phyloP scores from a whole-genome alignment of 2,113 vertebrate species.

The Xiphophorus hellerii region DNA sequence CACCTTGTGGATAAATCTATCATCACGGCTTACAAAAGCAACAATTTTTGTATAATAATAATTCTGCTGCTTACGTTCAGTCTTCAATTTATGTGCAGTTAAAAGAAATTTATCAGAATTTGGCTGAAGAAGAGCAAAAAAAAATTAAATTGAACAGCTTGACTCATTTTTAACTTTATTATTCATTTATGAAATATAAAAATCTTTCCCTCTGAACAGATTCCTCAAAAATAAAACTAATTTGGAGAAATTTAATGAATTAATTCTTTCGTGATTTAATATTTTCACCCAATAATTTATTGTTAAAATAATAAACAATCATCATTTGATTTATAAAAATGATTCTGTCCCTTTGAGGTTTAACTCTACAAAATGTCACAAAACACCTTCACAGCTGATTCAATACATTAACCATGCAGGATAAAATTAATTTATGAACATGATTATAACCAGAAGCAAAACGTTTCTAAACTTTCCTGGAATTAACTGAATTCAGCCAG shows the following conservation, averaged over 20 bases:
- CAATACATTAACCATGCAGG: background rate
- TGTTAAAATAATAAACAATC: no score
- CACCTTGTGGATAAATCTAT: constrained; percentile 7
- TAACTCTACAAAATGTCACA: no score
- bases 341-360: no score
- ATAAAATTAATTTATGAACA: no score
- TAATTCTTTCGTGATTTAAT: no score
- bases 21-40: background rate
- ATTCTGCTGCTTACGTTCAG: background rate
- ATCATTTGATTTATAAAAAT: no score
- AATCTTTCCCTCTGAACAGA: background rate
- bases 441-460: no score
- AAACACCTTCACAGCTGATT: no score
- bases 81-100: no score
- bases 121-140: no score
- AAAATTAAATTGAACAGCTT: no score
- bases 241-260: background rate
- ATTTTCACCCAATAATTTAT: background rate
- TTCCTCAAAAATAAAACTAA: background rate
- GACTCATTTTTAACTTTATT: background rate
- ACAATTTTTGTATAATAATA: background rate
- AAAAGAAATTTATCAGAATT: no score
- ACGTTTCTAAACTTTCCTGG: background rate
- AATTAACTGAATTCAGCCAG: constrained; percentile 1
- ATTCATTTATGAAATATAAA: background rate